Evolutionary conservation across 2,797 vertebrate species (phyloP).

Genomic region (Tragopan temminckii): DNA sequence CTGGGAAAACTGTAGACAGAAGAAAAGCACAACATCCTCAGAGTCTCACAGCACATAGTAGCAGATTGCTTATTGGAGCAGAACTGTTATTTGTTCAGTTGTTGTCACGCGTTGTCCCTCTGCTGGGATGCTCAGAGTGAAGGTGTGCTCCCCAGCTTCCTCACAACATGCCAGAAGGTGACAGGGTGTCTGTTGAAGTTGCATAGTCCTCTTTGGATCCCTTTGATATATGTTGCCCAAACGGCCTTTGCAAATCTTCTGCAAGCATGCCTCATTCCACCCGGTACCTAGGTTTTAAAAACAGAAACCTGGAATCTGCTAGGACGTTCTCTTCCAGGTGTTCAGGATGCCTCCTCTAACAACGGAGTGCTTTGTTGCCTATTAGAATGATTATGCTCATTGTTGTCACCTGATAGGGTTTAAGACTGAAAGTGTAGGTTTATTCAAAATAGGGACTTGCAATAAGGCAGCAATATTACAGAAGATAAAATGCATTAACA

Average conservation of each 20-base stretch:
- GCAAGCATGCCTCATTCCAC: not conserved
- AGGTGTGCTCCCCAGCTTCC: not conserved
- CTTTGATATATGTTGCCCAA: not conserved
- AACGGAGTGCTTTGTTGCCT: fast-evolving
- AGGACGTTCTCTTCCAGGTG: not conserved
- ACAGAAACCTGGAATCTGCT: fast-evolving
- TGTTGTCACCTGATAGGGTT: not conserved
- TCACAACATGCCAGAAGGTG: not conserved
- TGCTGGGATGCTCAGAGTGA: not conserved
- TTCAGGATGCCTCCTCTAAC: not conserved
- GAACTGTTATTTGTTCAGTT: not conserved
- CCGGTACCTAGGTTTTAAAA: fast-evolving
- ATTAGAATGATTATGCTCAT: not conserved
- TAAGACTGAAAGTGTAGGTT: not conserved
- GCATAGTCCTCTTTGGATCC: not conserved
- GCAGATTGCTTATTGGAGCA: not conserved
- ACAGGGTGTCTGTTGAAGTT: not conserved
- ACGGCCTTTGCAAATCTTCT: not conserved
- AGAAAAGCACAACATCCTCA: not conserved
- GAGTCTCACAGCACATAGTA: not conserved
- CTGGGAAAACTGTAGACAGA: not conserved
- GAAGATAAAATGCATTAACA: not conserved
- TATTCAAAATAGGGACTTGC: not conserved
- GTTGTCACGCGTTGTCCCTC: not conserved
- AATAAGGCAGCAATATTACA: not conserved